Percentiles rank a stretch among this genome's conserved stretches.
phyloP scores from a whole-genome alignment of 2,113 vertebrate genomes.

The Serilophus lunatus region DNA sequence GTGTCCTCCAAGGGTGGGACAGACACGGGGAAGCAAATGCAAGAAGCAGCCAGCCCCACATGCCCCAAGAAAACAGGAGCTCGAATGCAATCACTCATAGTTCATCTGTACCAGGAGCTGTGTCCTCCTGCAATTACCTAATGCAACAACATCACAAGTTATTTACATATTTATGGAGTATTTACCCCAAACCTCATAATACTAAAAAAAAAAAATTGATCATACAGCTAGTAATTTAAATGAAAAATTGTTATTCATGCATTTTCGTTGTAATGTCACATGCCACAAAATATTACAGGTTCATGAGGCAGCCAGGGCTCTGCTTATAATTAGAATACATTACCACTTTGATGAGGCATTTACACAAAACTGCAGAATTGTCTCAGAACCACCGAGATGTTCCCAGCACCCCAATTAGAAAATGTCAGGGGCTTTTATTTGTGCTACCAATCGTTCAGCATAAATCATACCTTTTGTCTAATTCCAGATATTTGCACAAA shows the following conservation, averaged over 20 bases:
- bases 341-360: conserved; percentile 42
- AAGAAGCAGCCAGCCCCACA: neutral
- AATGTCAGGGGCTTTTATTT: neutral
- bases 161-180: conserved; percentile 52
- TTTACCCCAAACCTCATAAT: conserved; percentile 32
- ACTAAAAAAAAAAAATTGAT: neutral
- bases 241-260: conserved; percentile 38
- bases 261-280: conserved; percentile 33
- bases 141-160: neutral
- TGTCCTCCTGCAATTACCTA: neutral
- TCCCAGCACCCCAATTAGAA: conserved; percentile 11
- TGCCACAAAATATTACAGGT: conserved; percentile 14
- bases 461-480: neutral
- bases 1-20: too few species aligned
- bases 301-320: neutral
- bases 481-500: neutral
- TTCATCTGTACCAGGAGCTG: neutral
- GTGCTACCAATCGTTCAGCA: neutral
- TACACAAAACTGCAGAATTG: neutral
- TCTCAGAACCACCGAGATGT: neutral
- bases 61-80: neutral
- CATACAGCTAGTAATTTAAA: conserved; percentile 11
- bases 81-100: rapidly evolving
- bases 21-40: neutral
- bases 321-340: conserved; percentile 49